These are phyloP conservation scores for Tapera naevia DNA, from an alignment of 2,797 vertebrate species.

Conservation along the genomic window DNA sequence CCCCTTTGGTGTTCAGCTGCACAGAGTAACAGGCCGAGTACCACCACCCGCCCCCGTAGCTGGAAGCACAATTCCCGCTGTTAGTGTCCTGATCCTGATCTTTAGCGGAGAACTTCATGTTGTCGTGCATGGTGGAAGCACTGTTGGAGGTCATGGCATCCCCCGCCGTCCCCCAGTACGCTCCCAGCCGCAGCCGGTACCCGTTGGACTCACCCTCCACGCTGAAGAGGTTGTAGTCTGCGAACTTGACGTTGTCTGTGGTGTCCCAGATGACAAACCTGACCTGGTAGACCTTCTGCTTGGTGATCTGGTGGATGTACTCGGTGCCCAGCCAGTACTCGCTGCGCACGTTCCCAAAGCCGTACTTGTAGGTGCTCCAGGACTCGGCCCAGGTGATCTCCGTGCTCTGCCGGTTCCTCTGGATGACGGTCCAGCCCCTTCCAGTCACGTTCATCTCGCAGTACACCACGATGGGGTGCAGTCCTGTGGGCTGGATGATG, in stretches of 20 bases:
- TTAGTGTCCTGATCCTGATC: constrained; percentile 61
- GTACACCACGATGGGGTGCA: constrained; percentile 43
- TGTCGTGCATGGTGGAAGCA: constrained; percentile 56
- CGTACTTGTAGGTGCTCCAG: constrained; percentile 53
- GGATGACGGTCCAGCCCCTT: constrained; percentile 39
- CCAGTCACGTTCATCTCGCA: not conserved
- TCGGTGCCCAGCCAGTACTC: constrained; percentile 44
- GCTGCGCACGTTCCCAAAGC: constrained; percentile 28
- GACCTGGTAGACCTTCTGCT: constrained; percentile 29
- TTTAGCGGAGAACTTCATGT: constrained; percentile 65
- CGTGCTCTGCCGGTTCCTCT: not conserved
- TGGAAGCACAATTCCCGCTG: constrained; percentile 45
- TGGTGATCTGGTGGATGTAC: constrained; percentile 33
- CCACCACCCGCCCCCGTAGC: constrained; percentile 43
- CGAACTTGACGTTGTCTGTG: not conserved
- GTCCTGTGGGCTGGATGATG: not conserved
- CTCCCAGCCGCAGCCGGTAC: constrained; percentile 50
- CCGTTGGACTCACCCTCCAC: constrained; percentile 11
- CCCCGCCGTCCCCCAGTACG: not conserved
- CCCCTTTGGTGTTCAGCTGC: constrained; percentile 26
- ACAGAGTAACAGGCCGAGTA: constrained; percentile 34
- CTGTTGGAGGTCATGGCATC: constrained; percentile 56
- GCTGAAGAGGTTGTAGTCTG: constrained; percentile 41
- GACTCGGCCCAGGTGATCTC: constrained; percentile 33
- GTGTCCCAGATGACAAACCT: not conserved